A percentile compares a stretch with the other conserved stretches of the same genome.
Evolutionary conservation across 1,140 invertebrate genomes (phyloP).

Genomic region (Papilio polyxenes): DNA sequence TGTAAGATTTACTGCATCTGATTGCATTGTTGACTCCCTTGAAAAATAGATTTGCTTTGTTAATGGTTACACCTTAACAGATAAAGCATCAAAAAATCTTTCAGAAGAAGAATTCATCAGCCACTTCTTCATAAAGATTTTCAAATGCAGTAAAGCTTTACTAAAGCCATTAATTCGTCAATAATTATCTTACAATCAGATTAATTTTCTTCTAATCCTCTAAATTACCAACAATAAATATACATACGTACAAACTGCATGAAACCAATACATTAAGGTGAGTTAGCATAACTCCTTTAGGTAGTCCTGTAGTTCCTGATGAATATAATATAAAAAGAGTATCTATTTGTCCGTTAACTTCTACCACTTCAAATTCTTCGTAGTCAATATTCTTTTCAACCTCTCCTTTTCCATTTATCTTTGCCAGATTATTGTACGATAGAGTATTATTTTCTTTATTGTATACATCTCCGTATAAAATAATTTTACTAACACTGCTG

Average conservation of each 20-base stretch:
- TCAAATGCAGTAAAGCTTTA: neutral
- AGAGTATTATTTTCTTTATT: constrained; percentile 40
- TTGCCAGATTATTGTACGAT: constrained; percentile 53
- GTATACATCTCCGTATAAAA: constrained; percentile 50
- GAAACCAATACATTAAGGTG: constrained; percentile 82
- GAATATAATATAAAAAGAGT: constrained; percentile 80
- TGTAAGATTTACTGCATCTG: constrained; percentile 46
- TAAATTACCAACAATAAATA: neutral
- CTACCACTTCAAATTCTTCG: constrained; percentile 60
- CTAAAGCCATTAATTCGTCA: neutral
- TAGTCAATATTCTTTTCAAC: constrained; percentile 44
- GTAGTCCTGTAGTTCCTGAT: constrained; percentile 88
- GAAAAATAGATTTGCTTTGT: neutral
- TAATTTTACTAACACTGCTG: constrained; percentile 48
- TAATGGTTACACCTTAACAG: neutral
- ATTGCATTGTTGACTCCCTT: constrained; percentile 14
- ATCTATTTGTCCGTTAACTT: constrained; percentile 63
- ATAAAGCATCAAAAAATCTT: no score
- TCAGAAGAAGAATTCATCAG: no score
- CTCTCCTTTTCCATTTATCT: constrained; percentile 24
- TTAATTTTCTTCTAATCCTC: neutral
- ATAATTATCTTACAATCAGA: neutral
- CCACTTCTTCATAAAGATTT: neutral
- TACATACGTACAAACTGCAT: constrained; percentile 47
- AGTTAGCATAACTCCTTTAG: constrained; percentile 89